Conservation (phyloP, 1,140 invertebrate species). For the Orchesella cincta region DNA sequence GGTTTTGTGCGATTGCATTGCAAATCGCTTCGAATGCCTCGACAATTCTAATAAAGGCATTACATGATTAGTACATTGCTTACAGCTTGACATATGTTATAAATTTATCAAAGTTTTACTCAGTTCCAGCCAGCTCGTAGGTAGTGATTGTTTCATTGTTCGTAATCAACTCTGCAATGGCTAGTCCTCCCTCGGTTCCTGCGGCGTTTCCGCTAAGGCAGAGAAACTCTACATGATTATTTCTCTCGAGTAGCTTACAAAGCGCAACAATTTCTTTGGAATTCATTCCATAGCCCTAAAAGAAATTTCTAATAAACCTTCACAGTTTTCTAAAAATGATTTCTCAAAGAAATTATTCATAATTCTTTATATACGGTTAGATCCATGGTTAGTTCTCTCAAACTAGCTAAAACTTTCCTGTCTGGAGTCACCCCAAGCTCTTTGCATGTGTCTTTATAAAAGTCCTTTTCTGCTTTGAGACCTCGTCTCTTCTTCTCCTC, state of each 20-base stretch:
- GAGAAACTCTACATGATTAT: constrained; percentile 29
- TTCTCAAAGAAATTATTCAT: neutral
- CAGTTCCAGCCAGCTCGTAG: constrained; percentile 35
- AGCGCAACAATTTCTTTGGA: constrained; percentile 36
- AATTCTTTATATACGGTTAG: constrained; percentile 29
- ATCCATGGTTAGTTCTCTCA: constrained; percentile 27
- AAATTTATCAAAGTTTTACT: constrained; percentile 25
- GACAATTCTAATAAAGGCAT: constrained; percentile 32
- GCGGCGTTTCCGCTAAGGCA: constrained; percentile 32
- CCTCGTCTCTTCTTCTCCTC: neutral
- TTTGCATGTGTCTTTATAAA: constrained; percentile 37
- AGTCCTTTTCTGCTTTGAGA: neutral
- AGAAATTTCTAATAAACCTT: neutral
- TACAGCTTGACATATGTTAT: neutral
- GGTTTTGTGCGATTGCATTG: constrained; percentile 33
- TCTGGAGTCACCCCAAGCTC: constrained; percentile 34
- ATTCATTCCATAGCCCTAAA: constrained; percentile 27
- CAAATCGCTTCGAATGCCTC: constrained; percentile 35
- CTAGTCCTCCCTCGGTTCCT: constrained; percentile 34
- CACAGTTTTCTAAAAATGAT: neutral
- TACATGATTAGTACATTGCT: neutral
- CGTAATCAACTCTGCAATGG: constrained; percentile 40
- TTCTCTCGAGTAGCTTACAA: constrained; percentile 35
- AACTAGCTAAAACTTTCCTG: constrained; percentile 22
- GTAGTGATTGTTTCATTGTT: constrained; percentile 29